These are phyloP conservation scores for Epinotia demarniana DNA, from an alignment of 2,888 invertebrate genomes.

Conservation along the genomic window DNA sequence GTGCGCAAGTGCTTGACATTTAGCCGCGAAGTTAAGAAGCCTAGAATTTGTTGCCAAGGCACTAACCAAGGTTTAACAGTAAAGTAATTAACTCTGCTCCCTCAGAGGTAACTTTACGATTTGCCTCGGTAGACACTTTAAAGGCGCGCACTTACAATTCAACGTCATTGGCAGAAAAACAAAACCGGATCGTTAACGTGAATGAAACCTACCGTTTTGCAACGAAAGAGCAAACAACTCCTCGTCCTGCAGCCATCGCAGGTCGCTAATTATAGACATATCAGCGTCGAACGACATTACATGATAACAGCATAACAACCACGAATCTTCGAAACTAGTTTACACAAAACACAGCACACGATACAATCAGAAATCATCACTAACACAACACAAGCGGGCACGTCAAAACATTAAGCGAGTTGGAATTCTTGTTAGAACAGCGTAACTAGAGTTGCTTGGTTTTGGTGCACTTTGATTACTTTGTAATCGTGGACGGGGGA, in stretches of 20 bases:
- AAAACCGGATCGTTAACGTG: slow-evolving; percentile 43
- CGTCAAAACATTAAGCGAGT: slow-evolving; percentile 63
- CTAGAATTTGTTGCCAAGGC: slow-evolving; percentile 38
- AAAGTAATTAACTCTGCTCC: slow-evolving; percentile 43
- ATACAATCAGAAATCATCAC: slow-evolving; percentile 54
- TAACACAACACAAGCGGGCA: slow-evolving; percentile 69
- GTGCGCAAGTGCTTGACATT: slow-evolving; percentile 34
- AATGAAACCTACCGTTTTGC: slow-evolving; percentile 76
- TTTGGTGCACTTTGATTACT: slow-evolving; percentile 37
- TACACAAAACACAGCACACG: slow-evolving; percentile 61
- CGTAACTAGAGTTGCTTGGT: slow-evolving; percentile 48
- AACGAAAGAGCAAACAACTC: slow-evolving; percentile 80
- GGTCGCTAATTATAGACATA: slow-evolving; percentile 82
- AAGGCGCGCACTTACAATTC: slow-evolving; percentile 43
- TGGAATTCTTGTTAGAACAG: slow-evolving; percentile 54
- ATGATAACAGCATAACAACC: slow-evolving; percentile 73
- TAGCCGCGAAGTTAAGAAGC: slow-evolving; percentile 26
- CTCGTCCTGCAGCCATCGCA: slow-evolving; percentile 81
- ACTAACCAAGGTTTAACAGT: slow-evolving; percentile 45
- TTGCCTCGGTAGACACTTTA: slow-evolving; percentile 44
- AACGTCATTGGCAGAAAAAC: slow-evolving; percentile 45
- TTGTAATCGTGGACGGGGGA: slow-evolving; percentile 56
- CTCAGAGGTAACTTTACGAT: slow-evolving; percentile 42
- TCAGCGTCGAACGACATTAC: slow-evolving; percentile 79
- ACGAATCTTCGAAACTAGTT: slow-evolving; percentile 57